These are phyloP conservation scores for Scartelaos histophorus DNA, from an alignment of 2,113 vertebrate species.

Conservation along the genomic window DNA sequence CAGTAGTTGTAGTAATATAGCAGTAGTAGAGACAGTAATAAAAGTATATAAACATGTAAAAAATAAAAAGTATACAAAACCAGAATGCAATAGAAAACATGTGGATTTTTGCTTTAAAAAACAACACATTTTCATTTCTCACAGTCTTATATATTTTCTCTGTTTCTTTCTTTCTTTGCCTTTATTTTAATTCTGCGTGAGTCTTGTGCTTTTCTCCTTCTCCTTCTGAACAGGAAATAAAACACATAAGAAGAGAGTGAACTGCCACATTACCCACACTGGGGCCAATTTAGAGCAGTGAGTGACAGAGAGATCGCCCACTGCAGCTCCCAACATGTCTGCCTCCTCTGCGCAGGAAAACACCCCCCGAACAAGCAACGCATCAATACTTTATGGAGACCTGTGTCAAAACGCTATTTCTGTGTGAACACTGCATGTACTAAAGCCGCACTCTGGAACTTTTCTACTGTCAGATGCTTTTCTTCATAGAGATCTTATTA, in stretches of 20 bases:
- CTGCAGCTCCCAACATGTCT: not conserved
- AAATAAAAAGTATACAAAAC: no score
- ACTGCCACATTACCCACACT: conserved; percentile 2
- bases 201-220: not conserved
- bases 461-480: no score
- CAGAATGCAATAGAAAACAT: no score
- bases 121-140: no score
- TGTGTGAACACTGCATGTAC: not conserved
- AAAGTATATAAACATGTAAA: no score
- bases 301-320: not conserved
- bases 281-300: conserved; percentile 1
- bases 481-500: no score
- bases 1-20: no score
- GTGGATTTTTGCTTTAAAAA: no score
- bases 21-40: no score
- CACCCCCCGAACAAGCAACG: not conserved
- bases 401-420: not conserved
- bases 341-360: not conserved
- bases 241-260: not conserved
- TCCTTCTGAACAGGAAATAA: not conserved
- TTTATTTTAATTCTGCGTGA: not conserved
- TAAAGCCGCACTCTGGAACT: no score
- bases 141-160: not conserved
- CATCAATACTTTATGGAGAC: not conserved
- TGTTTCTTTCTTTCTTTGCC: not conserved